A percentile compares a stretch with the other conserved stretches of the same genome.
Evolutionary conservation across 2,888 invertebrate species (phyloP).

Genomic region (Dicyrtoma fusca): DNA sequence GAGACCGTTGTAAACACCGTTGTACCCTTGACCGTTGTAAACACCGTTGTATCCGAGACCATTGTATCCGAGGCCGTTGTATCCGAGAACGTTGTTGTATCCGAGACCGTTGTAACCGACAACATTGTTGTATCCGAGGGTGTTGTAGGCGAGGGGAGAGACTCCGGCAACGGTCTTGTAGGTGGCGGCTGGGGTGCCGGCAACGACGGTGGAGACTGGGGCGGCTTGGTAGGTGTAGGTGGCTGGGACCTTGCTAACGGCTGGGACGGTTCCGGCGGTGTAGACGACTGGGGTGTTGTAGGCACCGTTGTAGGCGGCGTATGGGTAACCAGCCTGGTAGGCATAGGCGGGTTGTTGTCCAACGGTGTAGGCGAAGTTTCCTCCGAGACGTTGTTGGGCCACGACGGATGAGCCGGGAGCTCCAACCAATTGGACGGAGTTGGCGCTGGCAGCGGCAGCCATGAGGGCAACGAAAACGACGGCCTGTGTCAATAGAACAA

Average conservation of each 20-base stretch:
- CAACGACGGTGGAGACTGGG: slow-evolving; percentile 33
- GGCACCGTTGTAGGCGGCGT: slow-evolving; percentile 32
- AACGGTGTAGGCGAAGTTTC: slow-evolving; percentile 49
- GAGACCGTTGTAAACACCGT: too few species aligned
- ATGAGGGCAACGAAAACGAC: slow-evolving; percentile 48
- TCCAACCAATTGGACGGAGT: slow-evolving; percentile 27
- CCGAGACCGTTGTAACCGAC: neutral
- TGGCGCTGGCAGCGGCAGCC: slow-evolving; percentile 43
- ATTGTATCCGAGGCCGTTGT: slow-evolving; percentile 21
- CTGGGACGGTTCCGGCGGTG: neutral
- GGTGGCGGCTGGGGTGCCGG: slow-evolving; percentile 48
- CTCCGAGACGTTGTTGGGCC: slow-evolving; percentile 46
- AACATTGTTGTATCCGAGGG: slow-evolving; percentile 21
- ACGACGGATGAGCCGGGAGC: slow-evolving; percentile 42
- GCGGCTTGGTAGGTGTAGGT: slow-evolving; percentile 11
- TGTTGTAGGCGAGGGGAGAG: slow-evolving; percentile 34
- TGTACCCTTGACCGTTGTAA: too few species aligned
- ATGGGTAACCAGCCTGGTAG: neutral
- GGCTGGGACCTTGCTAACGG: neutral
- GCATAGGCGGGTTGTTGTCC: slow-evolving; percentile 15
- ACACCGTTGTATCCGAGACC: too few species aligned
- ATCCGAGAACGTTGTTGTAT: too few species aligned
- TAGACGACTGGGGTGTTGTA: slow-evolving; percentile 33
- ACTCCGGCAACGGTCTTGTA: slow-evolving; percentile 46
- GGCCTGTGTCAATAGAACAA: slow-evolving; percentile 34